Evolutionary conservation across 2,888 invertebrate genomes (phyloP).

Genomic region (Holacanthella duospinosa): DNA sequence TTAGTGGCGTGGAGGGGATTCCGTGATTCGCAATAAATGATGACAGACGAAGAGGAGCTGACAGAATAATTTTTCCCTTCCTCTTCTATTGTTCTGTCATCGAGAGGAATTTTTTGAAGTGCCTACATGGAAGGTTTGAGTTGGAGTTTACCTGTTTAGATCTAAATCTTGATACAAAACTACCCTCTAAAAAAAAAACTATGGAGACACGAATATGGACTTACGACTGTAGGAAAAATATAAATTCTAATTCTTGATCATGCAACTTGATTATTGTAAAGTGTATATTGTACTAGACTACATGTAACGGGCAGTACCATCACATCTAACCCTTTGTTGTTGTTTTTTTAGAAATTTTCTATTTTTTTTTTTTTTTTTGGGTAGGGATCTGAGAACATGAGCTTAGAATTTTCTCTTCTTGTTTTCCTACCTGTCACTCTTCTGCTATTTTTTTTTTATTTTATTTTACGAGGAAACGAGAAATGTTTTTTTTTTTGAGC

Average conservation of each 20-base stretch:
- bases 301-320: no score
- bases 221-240: neutral
- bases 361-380: neutral
- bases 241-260: neutral
- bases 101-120: neutral
- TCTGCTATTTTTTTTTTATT: no score
- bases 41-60: slow-evolving; percentile 6
- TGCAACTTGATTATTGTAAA: neutral
- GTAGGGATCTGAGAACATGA: neutral
- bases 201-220: neutral
- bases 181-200: neutral
- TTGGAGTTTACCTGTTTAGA: slow-evolving; percentile 1
- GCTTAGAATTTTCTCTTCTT: neutral
- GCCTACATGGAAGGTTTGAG: neutral
- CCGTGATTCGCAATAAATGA: slow-evolving; percentile 6
- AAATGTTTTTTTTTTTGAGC: no score
- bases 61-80: slow-evolving; percentile 7
- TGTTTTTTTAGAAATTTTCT: neutral
- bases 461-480: no score
- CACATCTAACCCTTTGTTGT: no score
- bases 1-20: neutral
- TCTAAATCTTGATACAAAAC: slow-evolving; percentile 7
- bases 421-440: no score
- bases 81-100: slow-evolving; percentile 7
- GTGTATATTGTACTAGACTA: no score